Evolutionary conservation across 2,888 invertebrate species (phyloP), one percentile per base, ranked within the genome.

Genomic region (Drosophila meridionalis): DNA sequence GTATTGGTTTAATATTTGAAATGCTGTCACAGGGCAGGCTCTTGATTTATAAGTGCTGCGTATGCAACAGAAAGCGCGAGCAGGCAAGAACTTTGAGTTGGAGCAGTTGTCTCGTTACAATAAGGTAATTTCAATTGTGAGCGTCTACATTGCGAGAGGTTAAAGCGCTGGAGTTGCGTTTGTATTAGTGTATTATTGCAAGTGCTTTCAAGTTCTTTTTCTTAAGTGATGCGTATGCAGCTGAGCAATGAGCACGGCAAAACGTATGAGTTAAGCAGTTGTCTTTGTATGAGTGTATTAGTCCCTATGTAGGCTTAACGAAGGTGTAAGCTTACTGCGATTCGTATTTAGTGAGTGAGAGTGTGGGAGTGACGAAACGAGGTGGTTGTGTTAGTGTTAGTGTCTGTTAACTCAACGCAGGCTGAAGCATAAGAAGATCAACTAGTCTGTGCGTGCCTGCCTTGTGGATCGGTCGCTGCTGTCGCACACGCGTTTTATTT

Each of bases 401-500:
- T 32, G 42, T 4, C 20, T 26, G 4, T 30, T 4, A 1, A 9
- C 8, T 48, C 12, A n/a, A 8, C n/a, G n/a, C 9, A 9, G 48
- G 30, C 48, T n/a, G n/a, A n/a, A 14, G 4, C 30, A 8, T 9
- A 14, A 48, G 3, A 0, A 34, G 50, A 52, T 50, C 32, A 50
- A 20, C 34, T 20, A 52, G 50, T 52, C 20, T 34, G 32, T 34
- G 20, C n/a, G 11, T 3, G 32, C 6, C 50, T 52, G 11, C 3
- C 20, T 1, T 11, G n/a, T 5, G 1, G n/a, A 20, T 6, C 32
- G 2, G 50, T 34, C 11, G 48, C 5, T 8, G 1, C 8, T n/a
- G 14, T 2, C 0, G 11, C 5, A 12, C 1, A 8, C 2, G 9
- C 5, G 4, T 32, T 8, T 7, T 0, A 1, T 8, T n/a, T 43